phyloP scores from a whole-genome alignment of 2,888 invertebrate species.

The Craniophora ligustri region DNA sequence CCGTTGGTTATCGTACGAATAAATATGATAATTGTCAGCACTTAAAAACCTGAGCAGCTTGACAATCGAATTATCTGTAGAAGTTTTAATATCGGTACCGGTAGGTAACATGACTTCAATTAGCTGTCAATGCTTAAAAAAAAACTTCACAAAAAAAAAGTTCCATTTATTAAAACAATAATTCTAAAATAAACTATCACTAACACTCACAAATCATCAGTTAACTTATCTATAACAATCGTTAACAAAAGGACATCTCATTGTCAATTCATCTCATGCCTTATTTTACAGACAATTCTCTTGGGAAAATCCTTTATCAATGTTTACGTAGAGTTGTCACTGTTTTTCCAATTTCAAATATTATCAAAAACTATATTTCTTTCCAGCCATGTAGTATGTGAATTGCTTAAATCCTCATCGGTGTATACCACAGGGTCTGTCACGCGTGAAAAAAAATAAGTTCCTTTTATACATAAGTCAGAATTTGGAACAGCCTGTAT shows the following conservation, averaged over 20 bases:
- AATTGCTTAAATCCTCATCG: neutral
- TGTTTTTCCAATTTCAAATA: neutral
- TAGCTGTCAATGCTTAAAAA: no score
- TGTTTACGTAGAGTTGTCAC: neutral
- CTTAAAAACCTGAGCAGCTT: no score
- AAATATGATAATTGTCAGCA: no score
- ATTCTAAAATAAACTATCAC: no score
- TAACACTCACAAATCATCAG: no score
- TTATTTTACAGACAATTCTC: neutral
- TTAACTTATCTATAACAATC: no score
- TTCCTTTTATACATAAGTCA: conserved; percentile 9
- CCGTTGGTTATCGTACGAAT: no score
- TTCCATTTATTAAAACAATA: neutral
- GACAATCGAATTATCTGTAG: no score
- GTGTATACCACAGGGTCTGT: conserved; percentile 1
- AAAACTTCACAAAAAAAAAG: no score
- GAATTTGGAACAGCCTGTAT: conserved; percentile 48
- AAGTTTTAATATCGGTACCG: no score
- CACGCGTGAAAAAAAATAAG: neutral
- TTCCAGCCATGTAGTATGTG: neutral
- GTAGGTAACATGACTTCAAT: no score
- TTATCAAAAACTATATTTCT: neutral
- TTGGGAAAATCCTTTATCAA: neutral
- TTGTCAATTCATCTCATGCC: neutral
- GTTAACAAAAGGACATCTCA: neutral